Conservation (phyloP, 2,888 invertebrate species). For the Drosophila greeni region DNA sequence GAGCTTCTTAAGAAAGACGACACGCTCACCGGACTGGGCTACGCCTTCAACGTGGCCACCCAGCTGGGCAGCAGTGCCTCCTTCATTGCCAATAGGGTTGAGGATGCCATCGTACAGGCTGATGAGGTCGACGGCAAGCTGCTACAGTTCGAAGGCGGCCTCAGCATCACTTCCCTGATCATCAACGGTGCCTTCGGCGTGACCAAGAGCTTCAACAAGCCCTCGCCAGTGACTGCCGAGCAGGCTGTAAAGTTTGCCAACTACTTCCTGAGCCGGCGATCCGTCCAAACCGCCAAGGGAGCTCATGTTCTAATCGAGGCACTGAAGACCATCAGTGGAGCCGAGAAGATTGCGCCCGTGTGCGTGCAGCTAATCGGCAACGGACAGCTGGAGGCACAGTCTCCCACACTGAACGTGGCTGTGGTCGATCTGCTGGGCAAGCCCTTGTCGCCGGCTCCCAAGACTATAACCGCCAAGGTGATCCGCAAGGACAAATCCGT, state of each 20-base stretch:
- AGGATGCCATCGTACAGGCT: constrained; percentile 95
- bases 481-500: constrained; percentile 82
- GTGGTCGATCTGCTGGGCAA: constrained; percentile 88
- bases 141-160: constrained; percentile 94
- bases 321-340: constrained; percentile 81
- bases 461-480: constrained; percentile 72
- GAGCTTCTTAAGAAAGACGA: constrained; percentile 91
- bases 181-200: constrained; percentile 82
- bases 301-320: constrained; percentile 90
- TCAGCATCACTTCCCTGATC: constrained; percentile 86
- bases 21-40: constrained; percentile 88
- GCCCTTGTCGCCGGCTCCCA: constrained; percentile 80
- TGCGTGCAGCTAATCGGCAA: constrained; percentile 89
- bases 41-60: constrained; percentile 90
- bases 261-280: constrained; percentile 92
- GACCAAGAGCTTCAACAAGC: constrained; percentile 82
- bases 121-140: constrained; percentile 95
- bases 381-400: constrained; percentile 86
- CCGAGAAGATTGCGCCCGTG: constrained; percentile 89
- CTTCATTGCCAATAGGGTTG: constrained; percentile 87
- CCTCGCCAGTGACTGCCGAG: constrained; percentile 85
- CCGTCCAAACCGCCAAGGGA: constrained; percentile 92
- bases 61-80: constrained; percentile 83
- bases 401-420: constrained; percentile 85
- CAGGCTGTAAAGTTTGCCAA: constrained; percentile 93